A percentile compares a stretch with the other conserved stretches of the same genome.
Evolutionary conservation across 1,140 invertebrate species (phyloP).

Genomic region (Triops longicaudatus): DNA sequence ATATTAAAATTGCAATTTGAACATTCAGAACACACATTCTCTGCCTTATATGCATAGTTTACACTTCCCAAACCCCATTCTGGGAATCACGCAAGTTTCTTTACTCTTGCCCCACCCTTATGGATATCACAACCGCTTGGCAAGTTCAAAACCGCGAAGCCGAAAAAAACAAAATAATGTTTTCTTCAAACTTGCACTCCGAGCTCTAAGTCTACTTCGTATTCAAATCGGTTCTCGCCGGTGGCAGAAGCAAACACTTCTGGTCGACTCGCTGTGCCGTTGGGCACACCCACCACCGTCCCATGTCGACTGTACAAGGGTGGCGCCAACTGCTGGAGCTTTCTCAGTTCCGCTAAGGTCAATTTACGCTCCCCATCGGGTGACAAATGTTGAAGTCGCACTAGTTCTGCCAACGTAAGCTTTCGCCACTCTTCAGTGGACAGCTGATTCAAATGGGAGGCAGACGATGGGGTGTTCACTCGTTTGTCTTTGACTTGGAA

Average conservation of each 20-base stretch:
- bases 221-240: not conserved
- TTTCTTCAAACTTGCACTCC: constrained; percentile 1
- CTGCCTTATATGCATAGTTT: not conserved
- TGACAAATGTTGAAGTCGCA: constrained; percentile 26
- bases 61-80: not conserved
- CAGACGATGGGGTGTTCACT: constrained; percentile 29
- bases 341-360: constrained; percentile 26
- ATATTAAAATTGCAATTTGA: not conserved
- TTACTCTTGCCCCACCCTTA: not conserved
- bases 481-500: not conserved
- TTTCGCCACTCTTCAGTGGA: constrained; percentile 21
- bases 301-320: constrained; percentile 9
- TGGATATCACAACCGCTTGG: constrained; percentile 10
- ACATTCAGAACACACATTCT: not conserved
- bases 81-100: not conserved
- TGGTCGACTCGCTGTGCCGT: not conserved
- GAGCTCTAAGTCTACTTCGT: not conserved
- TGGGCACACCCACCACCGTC: not conserved
- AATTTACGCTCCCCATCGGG: constrained; percentile 21
- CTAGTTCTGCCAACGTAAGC: constrained; percentile 24
- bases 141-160: not conserved
- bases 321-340: constrained; percentile 21
- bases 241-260: not conserved
- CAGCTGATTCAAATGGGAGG: constrained; percentile 25
- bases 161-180: not conserved